phyloP scores from a whole-genome alignment of 2,113 vertebrate genomes.

The Cyanocitta stelleri region DNA sequence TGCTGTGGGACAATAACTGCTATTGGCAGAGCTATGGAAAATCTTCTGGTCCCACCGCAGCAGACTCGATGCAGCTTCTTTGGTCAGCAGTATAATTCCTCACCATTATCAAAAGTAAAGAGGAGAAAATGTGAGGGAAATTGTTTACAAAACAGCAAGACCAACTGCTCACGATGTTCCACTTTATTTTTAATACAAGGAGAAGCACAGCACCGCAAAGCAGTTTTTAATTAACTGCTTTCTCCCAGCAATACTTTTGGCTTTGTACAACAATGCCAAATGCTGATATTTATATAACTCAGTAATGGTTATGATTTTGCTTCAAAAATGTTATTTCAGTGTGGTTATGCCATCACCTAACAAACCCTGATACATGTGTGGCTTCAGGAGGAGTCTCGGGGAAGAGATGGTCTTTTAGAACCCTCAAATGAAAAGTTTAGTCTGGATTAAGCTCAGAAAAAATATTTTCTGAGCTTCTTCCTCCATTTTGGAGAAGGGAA shows the following conservation, averaged over 20 bases:
- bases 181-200: constrained; percentile 17
- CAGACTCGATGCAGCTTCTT: neutral
- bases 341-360: neutral
- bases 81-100: neutral
- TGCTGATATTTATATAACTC: neutral
- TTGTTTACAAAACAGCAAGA: constrained; percentile 1
- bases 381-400: neutral
- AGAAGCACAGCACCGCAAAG: neutral
- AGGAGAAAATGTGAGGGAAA: neutral
- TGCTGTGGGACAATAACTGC: neutral
- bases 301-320: neutral
- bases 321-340: neutral
- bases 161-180: neutral
- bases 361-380: rapidly evolving
- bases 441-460: neutral
- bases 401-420: neutral
- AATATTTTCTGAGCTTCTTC: neutral
- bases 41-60: neutral
- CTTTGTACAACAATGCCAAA: neutral
- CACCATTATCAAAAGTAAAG: neutral
- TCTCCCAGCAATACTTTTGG: neutral
- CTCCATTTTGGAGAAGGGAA: neutral
- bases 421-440: neutral
- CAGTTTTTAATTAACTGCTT: constrained; percentile 17
- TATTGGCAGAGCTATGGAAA: neutral